Evolutionary conservation across 92 coral and sea anemone species (phyloP), one percentile per base, ranked within the genome.

Genomic region (Montipora capitata): DNA sequence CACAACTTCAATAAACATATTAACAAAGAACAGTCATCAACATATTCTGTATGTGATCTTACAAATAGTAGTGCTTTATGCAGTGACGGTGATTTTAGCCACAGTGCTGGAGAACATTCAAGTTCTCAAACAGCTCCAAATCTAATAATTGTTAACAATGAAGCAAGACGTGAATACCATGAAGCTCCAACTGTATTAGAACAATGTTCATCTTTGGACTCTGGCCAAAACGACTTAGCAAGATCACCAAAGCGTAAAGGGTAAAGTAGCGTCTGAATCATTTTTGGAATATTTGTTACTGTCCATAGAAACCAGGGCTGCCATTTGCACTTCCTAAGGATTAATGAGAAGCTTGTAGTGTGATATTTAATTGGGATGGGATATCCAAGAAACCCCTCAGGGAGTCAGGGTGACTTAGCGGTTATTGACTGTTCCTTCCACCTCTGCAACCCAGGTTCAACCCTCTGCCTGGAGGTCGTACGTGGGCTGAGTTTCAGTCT

Each of bases 241-340:
- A 77, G 83, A n/a, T 94, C 96, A 4, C 96, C 96, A 42, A 94
- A 92, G 67, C 82, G 96, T 73, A 94, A 94, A 72, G 84, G 96
- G 96, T 94, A 72, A 79, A 82, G 12, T n/a, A 9, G 15, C 43
- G 14, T 6, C 2, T 10, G 17, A 11, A 41, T 7, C 41, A 11
- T 41, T 9, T 71, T 48, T 48, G 52, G 6, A 48, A 10, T 27
- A 27, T 27, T 27, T 27, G 35, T 27, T 27, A 27, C 35, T 27
- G 35, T 27, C 35, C 35, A 27, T 27, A 27, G 35, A 27, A 27
- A 27, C 35, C 35, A 27, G 35, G 35, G 35, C 35, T 27, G 35
- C 35, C 35, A 27, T 27, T 27, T 27, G 35, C 2, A 27, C 35
- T 27, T 27, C 35, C 35, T 1, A 27, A 27, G 35, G 35, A 27